These are phyloP conservation scores for Cistogaster globosa DNA, from an alignment of 2,888 invertebrate genomes.

Conservation along the genomic window DNA sequence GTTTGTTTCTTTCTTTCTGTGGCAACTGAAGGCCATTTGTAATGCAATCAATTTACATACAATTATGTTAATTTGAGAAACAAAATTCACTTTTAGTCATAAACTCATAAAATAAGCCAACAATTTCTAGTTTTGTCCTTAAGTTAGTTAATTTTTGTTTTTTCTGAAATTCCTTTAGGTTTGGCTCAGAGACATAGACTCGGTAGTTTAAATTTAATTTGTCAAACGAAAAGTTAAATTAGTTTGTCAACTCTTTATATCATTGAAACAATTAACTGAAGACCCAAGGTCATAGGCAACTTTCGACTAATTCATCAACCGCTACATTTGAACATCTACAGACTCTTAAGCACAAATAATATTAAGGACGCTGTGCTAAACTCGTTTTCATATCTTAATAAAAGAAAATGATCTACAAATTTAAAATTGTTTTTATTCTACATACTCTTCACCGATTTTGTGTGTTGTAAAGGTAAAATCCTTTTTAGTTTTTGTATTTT, in stretches of 20 bases:
- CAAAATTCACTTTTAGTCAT: conserved; percentile 60
- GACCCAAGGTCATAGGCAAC: conserved; percentile 35
- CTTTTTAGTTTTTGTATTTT: conserved; percentile 25
- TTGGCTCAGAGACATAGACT: not conserved
- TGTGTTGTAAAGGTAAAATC: conserved; percentile 2
- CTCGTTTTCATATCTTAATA: not conserved
- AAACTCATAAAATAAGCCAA: conserved; percentile 53
- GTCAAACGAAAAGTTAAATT: conserved; percentile 68
- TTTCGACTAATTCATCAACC: not conserved
- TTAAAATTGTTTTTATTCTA: no score
- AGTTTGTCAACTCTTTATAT: conserved; percentile 61
- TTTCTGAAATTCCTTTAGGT: not conserved
- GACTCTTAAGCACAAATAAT: not conserved
- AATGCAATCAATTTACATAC: conserved; percentile 49
- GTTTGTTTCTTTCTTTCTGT: not conserved
- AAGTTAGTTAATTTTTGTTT: not conserved
- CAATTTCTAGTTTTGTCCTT: conserved; percentile 17
- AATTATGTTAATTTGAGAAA: conserved; percentile 8
- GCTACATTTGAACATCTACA: not conserved
- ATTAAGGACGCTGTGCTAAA: not conserved
- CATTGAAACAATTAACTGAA: conserved; percentile 34
- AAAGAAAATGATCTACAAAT: no score
- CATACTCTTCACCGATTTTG: not conserved
- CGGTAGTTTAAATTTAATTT: conserved; percentile 44
- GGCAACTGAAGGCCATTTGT: conserved; percentile 46